Evolutionary conservation across 2,888 invertebrate species (phyloP), one percentile per base, ranked within the genome.

Genomic region (Polydrusus tereticollis): DNA sequence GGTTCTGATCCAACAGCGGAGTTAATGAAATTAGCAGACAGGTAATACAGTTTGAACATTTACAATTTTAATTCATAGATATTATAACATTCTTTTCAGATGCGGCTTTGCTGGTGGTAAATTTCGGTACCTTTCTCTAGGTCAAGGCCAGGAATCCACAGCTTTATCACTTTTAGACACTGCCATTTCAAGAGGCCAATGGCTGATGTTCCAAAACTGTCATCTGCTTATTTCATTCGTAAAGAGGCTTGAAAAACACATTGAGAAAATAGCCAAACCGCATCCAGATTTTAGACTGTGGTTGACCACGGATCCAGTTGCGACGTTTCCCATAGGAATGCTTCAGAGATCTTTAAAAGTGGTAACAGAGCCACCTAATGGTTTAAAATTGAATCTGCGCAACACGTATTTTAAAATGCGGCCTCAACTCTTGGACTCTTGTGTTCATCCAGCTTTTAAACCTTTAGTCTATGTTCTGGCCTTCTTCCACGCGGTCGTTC

Each of bases 181-280:
- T 0, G 92, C 94, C 0, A 88, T 92, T 10, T 86, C 88, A 0
- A 90, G 92, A 82, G 97, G 97, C 0, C 93, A 94, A 80, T 97
- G 97, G 97, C 86, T 97, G 73, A 94, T 97, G 90, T 88, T 96
- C 21, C 97, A 97, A 87, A 97, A 97, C 86, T 97, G 96, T 74
- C 97, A 97, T 83, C 86, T 97, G 58, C 86, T 97, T 21, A 88
- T 96, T 8, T 87, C 89, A 3, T 97, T 97, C 87, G 88, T 96
- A 4, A 88, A 90, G 18, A 90, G 91, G 75, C 85, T 97, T 76
- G 97, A 97, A 85, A 96, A 96, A 82, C 89, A 91, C 76, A 85
- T 97, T 60, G 96, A 96, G 81, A 88, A 91, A 83, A 88, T 94
- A 80, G 89, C 87, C 67, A 92, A 92, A 79, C 94, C 95, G 0